Evolutionary conservation across 2,888 invertebrate genomes (phyloP), one percentile per base, ranked within the genome.

Genomic region (Fissipunctia ypsillon): DNA sequence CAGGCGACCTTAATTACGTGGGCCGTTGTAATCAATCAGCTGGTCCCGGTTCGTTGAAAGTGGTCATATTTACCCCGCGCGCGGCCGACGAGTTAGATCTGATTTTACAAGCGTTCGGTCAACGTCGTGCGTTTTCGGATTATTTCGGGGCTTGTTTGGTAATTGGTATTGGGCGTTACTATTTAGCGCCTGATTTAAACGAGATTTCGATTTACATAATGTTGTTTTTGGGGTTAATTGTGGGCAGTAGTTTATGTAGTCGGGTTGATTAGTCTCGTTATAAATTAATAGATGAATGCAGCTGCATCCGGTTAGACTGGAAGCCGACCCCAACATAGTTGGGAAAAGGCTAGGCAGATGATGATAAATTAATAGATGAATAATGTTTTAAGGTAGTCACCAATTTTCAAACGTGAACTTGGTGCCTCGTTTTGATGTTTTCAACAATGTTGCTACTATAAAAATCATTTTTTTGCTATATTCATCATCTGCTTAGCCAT

Each of bases 1-100:
- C 88, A 88, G 59, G 65, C 83, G 88, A 81, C 88, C 90, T 90
- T 91, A 92, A 92, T 91, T 91, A 91, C 88, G 54, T 45, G 81
- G 69, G 50, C 84, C 80, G 78, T 79, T 84, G 90, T 90, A 90
- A 91, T 91, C 91, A 90, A 90, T 91, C 91, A 87, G 87, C 69
- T 83, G 79, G 65, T 68, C 68, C 70, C 68, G 68, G 74, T 83
- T 75, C 89, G 88, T 89, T 89, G 88, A 88, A 86, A 68, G 52
- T 79, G 76, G 69, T 78, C 81, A 87, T 88, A 87, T 88, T 88
- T 86, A 87, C 87, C 79, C 57, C 63, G 77, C 80, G 73, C 74
- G 73, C 80, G 48, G 75, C 69, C 84, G 77, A 81, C 81, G 85
- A 84, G 88, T 85, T 87, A 81, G 73, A 59, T 72, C 69, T 63